These are phyloP conservation scores for Xiphias gladius DNA, from an alignment of 2,113 vertebrate species.

Conservation along the genomic window DNA sequence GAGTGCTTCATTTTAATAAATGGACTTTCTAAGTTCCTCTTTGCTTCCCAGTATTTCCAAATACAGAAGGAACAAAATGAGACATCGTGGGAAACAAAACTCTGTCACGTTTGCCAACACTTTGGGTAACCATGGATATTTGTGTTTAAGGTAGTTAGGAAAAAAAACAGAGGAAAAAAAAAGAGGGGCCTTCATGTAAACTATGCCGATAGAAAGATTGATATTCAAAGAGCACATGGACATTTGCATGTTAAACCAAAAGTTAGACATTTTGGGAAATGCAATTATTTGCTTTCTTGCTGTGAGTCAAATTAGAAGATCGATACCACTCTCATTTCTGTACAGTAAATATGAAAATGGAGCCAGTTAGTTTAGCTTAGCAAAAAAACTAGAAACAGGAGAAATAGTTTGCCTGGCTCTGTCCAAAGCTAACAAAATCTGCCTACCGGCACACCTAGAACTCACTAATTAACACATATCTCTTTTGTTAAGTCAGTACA, in stretches of 20 bases:
- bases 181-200: neutral
- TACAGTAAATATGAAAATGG: neutral
- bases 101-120: neutral
- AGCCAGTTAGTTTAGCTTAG: neutral
- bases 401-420: neutral
- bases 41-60: slow-evolving; percentile 33
- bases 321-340: neutral
- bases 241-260: neutral
- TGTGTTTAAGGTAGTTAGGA: neutral
- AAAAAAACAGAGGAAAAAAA: neutral
- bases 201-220: neutral
- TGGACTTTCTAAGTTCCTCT: slow-evolving; percentile 59
- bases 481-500: neutral
- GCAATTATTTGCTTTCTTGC: neutral
- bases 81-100: slow-evolving; percentile 25
- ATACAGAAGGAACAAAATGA: slow-evolving; percentile 31
- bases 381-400: neutral
- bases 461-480: neutral
- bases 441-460: neutral
- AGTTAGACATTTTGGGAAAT: neutral
- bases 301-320: neutral
- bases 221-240: no score
- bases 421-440: neutral
- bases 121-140: slow-evolving; percentile 10
- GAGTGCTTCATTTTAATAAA: slow-evolving; percentile 18